These are phyloP conservation scores for Microctonus aethiopoides DNA, from an alignment of 2,888 invertebrate genomes.

Conservation along the genomic window DNA sequence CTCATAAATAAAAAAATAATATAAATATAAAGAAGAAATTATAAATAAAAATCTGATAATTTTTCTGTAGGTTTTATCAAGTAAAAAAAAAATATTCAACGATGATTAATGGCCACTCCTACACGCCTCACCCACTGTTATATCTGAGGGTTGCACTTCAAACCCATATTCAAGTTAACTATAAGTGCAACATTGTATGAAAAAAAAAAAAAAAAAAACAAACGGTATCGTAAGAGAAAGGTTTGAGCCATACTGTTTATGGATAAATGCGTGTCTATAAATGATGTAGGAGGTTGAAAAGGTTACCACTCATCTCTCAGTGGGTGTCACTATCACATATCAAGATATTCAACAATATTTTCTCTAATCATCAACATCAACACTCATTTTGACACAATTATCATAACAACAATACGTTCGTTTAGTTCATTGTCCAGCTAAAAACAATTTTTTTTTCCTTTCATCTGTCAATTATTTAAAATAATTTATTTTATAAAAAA, in stretches of 20 bases:
- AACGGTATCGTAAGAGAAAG: neutral
- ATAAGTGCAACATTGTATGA: neutral
- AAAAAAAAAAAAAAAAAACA: too few relatives aligned
- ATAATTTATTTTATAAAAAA: neutral
- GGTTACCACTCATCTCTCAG: neutral
- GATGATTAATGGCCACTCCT: neutral
- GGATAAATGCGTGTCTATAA: neutral
- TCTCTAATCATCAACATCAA: neutral
- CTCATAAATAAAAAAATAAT: neutral
- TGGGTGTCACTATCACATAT: neutral
- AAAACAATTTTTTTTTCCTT: too few relatives aligned
- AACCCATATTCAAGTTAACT: neutral
- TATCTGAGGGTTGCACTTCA: neutral
- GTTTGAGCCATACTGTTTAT: neutral
- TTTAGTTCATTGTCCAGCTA: neutral
- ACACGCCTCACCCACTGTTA: neutral
- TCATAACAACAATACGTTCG: neutral
- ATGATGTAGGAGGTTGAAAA: neutral
- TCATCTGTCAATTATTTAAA: neutral
- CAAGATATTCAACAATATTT: conserved; percentile 1
- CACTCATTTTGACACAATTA: neutral
- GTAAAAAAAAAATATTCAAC: neutral
- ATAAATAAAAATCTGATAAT: neutral
- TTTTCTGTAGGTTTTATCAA: neutral
- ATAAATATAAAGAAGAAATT: neutral